Base-by-base conservation (phyloP, 2,888 invertebrate genomes). In the Biston stratarius region DNA sequence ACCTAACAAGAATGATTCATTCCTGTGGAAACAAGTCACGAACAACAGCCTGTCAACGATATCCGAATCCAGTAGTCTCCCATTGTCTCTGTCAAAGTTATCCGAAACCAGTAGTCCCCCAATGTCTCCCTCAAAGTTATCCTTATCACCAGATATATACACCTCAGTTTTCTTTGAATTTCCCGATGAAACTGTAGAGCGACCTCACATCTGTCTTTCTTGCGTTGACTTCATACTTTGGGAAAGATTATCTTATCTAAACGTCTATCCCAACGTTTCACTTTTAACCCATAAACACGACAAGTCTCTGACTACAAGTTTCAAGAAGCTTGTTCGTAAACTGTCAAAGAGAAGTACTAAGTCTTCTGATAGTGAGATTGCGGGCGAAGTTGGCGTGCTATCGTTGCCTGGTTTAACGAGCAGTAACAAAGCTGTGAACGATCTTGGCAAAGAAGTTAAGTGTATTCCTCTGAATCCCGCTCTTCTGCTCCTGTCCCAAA, bases 91-190 rank as follows among this genome's bases (percentile, higher is more conserved):
- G 11, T 70, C 82, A 36, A 82, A 77, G 63, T 69, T 84, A 24
- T 24, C 24, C 1, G 90, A 91, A 73, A 78, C 77, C 1, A 87
- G 88, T 44, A 88, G 84, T 38, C 81, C 86, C 0, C 85, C 85
- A 0, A 68, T 71, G 36, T 80, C 85, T 0, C 76, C 77, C 8
- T 70, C 82, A 36, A 82, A 77, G 63, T 69, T 84, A 0, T 87
- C 87, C 0, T 56, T 82, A 55, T 85, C 92, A 0, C 86, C 91
- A 8, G 91, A 90, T 2, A 87, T 91, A 72, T 91, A 88, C 73
- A 89, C 90, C 56, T 89, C 92, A 60, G 87, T 90, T 73, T 92
- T 91, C 85, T 93, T 93, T 64, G 91, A 92, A 74, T 91, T 89
- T 64, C 82, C 86, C 0, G 77, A 85, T 0, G 75, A 79, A 0